These are phyloP conservation scores for Martes martes DNA, from an alignment of 2,113 vertebrate species.

Conservation along the genomic window DNA sequence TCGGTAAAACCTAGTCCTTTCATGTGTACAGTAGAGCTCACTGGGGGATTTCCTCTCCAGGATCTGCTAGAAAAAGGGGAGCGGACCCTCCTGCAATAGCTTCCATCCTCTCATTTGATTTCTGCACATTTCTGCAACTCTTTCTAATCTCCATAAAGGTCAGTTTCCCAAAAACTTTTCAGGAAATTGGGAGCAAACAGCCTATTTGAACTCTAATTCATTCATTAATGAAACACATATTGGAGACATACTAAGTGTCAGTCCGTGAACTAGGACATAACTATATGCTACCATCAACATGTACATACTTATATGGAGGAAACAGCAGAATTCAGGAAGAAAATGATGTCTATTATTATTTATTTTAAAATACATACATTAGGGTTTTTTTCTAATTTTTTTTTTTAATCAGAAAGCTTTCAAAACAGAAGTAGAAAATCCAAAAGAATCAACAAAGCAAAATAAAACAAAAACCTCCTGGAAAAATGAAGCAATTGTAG, in stretches of 20 bases:
- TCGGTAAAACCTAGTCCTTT: background rate
- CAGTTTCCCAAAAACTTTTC: background rate
- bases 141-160: background rate
- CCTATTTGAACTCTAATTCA: background rate
- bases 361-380: background rate
- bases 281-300: background rate
- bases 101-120: background rate
- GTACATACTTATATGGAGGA: background rate
- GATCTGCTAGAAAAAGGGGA: background rate
- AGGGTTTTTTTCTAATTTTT: background rate
- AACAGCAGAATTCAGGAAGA: background rate
- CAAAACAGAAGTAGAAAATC: conserved; percentile 8
- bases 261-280: background rate
- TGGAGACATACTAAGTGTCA: background rate
- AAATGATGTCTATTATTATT: background rate
- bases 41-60: background rate
- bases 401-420: background rate
- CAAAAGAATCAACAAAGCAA: background rate
- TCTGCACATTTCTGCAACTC: background rate
- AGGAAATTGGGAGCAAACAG: background rate
- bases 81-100: background rate
- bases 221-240: background rate
- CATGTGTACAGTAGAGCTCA: background rate
- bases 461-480: background rate
- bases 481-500: background rate